phyloP scores from a whole-genome alignment of 2,797 vertebrate genomes.

The Geotrypetes seraphini region DNA sequence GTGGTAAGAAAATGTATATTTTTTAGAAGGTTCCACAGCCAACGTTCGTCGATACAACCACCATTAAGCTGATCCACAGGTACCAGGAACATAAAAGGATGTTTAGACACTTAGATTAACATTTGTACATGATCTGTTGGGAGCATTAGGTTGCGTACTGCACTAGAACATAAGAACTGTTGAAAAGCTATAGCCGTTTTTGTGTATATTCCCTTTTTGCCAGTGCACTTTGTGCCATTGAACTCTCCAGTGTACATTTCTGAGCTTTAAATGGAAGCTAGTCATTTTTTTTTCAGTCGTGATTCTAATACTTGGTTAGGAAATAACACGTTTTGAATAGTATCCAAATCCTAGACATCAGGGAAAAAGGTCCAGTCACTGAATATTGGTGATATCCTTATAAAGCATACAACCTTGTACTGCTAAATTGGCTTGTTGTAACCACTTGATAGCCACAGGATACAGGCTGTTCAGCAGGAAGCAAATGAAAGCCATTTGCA shows the following conservation, averaged over 20 bases:
- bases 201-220: conserved; percentile 75
- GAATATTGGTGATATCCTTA: no score
- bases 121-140: conserved; percentile 70
- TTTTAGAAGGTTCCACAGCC: no score
- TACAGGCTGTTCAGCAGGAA: no score
- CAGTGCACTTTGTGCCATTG: conserved; percentile 88
- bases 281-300: conserved; percentile 50
- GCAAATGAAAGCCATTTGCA: no score
- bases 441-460: no score
- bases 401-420: no score
- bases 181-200: conserved; percentile 46
- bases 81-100: no score
- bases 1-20: no score
- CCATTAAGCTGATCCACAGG: no score
- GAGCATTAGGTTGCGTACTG: conserved; percentile 65
- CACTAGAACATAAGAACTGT: no score
- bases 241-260: conserved; percentile 81
- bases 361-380: conserved; percentile 22
- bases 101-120: conserved; percentile 67
- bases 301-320: conserved; percentile 33
- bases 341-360: conserved; percentile 20
- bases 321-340: conserved; percentile 30
- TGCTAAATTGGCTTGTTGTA: no score
- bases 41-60: no score
- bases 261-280: conserved; percentile 84